phyloP scores from a whole-genome alignment of 2,888 invertebrate species.

The Phyllotreta cruciferae region DNA sequence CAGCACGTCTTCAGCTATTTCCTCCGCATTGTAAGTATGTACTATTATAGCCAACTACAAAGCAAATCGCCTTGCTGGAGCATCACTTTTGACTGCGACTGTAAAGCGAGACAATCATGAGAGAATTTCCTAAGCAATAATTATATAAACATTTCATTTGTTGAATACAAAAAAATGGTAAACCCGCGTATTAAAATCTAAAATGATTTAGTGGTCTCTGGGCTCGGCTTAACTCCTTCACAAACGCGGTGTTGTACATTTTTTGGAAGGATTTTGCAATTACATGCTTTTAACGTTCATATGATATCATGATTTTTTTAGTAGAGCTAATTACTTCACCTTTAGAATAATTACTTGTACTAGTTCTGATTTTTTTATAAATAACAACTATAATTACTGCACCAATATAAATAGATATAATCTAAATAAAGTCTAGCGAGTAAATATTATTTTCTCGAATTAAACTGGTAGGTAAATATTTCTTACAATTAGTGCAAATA shows the following conservation, averaged over 20 bases:
- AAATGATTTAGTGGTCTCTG: constrained; percentile 8
- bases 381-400: too few species aligned
- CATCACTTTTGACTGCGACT: constrained; percentile 20
- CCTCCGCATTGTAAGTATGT: too few species aligned
- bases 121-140: constrained; percentile 16
- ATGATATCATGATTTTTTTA: too few species aligned
- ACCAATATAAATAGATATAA: background rate
- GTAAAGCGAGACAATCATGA: constrained; percentile 14
- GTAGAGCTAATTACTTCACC: too few species aligned
- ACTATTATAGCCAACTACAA: background rate
- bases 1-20: too few species aligned
- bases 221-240: constrained; percentile 8
- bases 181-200: background rate
- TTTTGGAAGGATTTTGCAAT: background rate
- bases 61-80: background rate
- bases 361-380: too few species aligned
- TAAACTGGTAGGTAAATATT: constrained; percentile 1
- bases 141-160: constrained; percentile 15
- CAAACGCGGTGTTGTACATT: background rate
- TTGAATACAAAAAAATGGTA: constrained; percentile 13
- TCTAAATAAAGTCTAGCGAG: too few species aligned
- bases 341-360: too few species aligned
- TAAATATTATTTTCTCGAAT: constrained; percentile 1
- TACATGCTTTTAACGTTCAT: background rate
- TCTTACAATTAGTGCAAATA: background rate